phyloP scores from a whole-genome alignment of 1,140 invertebrate species.

The Drosophila busckii region DNA sequence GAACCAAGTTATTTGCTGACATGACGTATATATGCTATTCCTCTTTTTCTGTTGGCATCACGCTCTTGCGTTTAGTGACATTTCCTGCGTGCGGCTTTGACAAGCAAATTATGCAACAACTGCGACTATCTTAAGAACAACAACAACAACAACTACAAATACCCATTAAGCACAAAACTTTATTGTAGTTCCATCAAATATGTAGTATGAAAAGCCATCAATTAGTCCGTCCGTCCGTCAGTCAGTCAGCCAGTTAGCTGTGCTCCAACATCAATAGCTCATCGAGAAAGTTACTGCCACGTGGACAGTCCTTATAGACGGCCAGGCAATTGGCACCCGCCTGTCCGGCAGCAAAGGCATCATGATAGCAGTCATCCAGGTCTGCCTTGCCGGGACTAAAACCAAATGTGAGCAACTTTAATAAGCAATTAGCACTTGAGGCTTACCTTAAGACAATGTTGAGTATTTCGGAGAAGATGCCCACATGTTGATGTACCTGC shows the following conservation, averaged over 20 bases:
- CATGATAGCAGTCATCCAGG: slow-evolving; percentile 55
- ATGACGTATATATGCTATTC: not conserved
- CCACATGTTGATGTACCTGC: slow-evolving; percentile 65
- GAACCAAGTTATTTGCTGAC: slow-evolving; percentile 17
- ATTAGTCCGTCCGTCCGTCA: slow-evolving; percentile 16
- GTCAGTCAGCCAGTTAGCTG: slow-evolving; percentile 49
- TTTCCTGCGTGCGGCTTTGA: slow-evolving; percentile 42
- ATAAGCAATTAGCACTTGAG: no score
- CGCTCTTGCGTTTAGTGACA: slow-evolving; percentile 16
- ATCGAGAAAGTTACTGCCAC: slow-evolving; percentile 49
- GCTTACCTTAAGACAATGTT: slow-evolving; percentile 68
- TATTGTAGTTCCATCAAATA: slow-evolving; percentile 41
- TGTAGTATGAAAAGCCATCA: slow-evolving; percentile 8
- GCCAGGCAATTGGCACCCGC: slow-evolving; percentile 60
- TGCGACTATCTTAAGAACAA: slow-evolving; percentile 36
- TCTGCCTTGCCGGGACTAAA: slow-evolving; percentile 66
- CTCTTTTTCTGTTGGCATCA: slow-evolving; percentile 22
- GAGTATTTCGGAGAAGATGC: slow-evolving; percentile 70
- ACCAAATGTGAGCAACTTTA: no score
- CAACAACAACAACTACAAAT: slow-evolving; percentile 52
- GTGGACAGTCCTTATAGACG: slow-evolving; percentile 52
- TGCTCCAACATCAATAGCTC: slow-evolving; percentile 29
- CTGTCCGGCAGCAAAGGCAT: slow-evolving; percentile 57
- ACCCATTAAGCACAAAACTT: slow-evolving; percentile 60
- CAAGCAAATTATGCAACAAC: slow-evolving; percentile 66